Evolutionary conservation across 2,797 vertebrate genomes (phyloP).

Genomic region (Xiphorhynchus erythropygius): DNA sequence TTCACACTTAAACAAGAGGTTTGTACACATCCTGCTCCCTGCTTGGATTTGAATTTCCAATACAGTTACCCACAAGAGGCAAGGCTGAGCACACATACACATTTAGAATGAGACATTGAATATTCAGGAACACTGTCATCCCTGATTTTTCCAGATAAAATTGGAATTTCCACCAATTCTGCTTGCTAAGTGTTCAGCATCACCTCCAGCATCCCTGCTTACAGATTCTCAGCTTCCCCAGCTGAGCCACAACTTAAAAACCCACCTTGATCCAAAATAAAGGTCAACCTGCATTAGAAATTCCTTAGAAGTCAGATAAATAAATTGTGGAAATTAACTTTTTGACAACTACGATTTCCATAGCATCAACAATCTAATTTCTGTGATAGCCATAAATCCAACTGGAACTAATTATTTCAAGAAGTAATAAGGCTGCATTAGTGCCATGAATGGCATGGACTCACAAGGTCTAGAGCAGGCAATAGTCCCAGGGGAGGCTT

Average conservation of each 20-base stretch:
- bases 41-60: neutral
- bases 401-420: neutral
- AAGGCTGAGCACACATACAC: neutral
- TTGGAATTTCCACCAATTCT: neutral
- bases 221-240: neutral
- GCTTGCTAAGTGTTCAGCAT: neutral
- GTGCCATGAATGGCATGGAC: accelerated
- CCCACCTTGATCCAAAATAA: neutral
- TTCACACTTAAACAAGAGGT: neutral
- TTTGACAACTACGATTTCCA: neutral
- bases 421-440: neutral
- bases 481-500: neutral
- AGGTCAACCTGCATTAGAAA: neutral
- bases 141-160: neutral
- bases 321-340: neutral
- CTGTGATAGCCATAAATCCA: neutral
- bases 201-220: neutral
- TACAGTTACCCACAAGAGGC: neutral
- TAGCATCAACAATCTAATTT: neutral
- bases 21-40: neutral
- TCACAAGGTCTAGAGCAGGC: neutral
- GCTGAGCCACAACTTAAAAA: neutral
- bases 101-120: neutral
- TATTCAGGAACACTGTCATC: neutral
- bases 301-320: neutral